Evolutionary conservation across 2,797 vertebrate genomes (phyloP), one percentile per base, ranked within the genome.

Genomic region (Pipistrellus pygmaeus): DNA sequence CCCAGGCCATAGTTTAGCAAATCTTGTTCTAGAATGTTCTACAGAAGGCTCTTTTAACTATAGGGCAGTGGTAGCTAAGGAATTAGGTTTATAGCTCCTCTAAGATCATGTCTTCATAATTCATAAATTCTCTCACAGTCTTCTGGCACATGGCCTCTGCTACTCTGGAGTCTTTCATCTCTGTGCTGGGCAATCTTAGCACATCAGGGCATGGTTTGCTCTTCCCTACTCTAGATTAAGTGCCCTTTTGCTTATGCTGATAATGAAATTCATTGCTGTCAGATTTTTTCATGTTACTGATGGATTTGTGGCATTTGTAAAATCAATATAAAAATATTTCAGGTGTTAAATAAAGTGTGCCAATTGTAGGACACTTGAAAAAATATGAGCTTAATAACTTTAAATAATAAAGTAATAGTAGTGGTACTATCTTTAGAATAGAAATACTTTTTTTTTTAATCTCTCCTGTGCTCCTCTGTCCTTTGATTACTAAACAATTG

Each of bases 241-340:
- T 60, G 14, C 1, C 10, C 11, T 71, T 90, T 89, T 87, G 57
- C 38, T 91, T 87, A 51, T 1, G 5, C 60, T 86, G 23, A 35
- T 68, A 87, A 27, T 82, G 57, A 90, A 90, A 88, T 38, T 82
- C 10, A 23, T 85, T 72, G 23, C 12, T 77, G 21, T 77, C 48
- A 75, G 35, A 9, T 72, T 93, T 89, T 72, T 57, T 71, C 3
- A 57, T 76, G 20, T 69, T 92, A 60, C 5, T 44, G 18, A 46
- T 93, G 32, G 14, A 57, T 85, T 23, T 69, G 15, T 82, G 13
- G 30, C 30, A 68, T 71, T 14, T 23, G 85, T 94, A 78, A 94
- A 96, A 92, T 87, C 25, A 75, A 46, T 76, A 84, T 32, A 72
- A 25, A 72, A 72, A 90, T 78, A 85, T 77, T 81, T 60, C 17